These are phyloP conservation scores for Maccullochella peelii DNA, from an alignment of 2,113 vertebrate species.

Conservation along the genomic window DNA sequence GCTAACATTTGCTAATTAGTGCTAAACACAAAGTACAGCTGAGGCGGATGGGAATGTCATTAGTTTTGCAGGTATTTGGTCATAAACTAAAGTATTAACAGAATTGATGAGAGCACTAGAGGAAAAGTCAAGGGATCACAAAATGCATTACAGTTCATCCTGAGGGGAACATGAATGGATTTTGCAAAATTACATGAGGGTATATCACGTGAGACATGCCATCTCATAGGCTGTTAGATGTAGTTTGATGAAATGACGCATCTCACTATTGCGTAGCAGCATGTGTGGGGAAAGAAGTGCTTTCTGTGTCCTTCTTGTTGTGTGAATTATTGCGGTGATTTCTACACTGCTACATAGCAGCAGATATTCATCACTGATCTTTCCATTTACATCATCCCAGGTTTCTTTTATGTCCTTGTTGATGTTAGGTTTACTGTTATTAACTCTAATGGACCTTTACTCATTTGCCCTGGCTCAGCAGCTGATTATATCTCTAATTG, in stretches of 20 bases:
- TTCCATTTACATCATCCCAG: constrained; percentile 10
- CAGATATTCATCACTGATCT: constrained; percentile 2
- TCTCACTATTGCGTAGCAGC: not conserved
- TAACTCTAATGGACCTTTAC: constrained; percentile 43
- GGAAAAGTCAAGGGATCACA: too few species aligned
- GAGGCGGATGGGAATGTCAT: too few species aligned
- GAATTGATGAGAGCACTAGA: too few species aligned
- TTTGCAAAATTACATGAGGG: not conserved
- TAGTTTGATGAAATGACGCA: constrained; percentile 1
- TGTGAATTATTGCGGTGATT: not conserved
- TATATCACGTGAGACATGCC: too few species aligned
- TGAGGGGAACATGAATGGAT: not conserved
- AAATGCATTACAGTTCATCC: not conserved
- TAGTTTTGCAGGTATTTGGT: too few species aligned
- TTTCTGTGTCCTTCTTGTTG: not conserved
- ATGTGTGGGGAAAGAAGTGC: not conserved
- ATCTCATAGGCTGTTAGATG: not conserved
- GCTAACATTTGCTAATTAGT: too few species aligned
- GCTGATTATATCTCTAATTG: constrained; percentile 56
- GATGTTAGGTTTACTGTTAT: constrained; percentile 41
- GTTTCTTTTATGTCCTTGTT: constrained; percentile 28
- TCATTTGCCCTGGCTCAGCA: constrained; percentile 35
- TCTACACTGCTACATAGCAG: not conserved
- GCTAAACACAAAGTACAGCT: too few species aligned
- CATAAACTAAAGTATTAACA: too few species aligned